Conservation (phyloP, 2,888 invertebrate species). For the Sericinus montela region DNA sequence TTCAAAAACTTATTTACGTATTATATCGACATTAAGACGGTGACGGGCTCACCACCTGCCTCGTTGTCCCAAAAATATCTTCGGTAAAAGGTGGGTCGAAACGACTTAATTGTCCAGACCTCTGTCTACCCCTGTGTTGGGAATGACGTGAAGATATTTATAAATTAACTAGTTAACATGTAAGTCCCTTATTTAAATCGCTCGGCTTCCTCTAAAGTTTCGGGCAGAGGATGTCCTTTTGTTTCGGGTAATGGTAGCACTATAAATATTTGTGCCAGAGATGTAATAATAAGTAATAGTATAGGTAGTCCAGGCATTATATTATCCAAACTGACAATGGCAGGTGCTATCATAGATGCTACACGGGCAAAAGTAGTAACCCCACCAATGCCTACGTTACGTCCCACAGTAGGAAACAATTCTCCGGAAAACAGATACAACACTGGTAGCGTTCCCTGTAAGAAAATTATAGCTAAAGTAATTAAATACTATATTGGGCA, state of each 20-base stretch:
- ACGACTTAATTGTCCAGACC: too few relatives aligned
- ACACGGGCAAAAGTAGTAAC: slow-evolving; percentile 87
- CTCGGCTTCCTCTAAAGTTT: slow-evolving; percentile 75
- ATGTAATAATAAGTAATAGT: slow-evolving; percentile 44
- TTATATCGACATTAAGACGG: too few relatives aligned
- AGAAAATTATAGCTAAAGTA: slow-evolving; percentile 24
- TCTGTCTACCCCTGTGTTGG: too few relatives aligned
- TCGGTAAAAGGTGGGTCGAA: too few relatives aligned
- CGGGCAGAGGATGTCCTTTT: slow-evolving; percentile 64
- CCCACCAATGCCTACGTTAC: slow-evolving; percentile 87
- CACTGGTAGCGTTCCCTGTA: slow-evolving; percentile 76
- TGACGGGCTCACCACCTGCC: too few relatives aligned
- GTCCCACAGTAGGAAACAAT: slow-evolving; percentile 86
- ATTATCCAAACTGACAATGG: slow-evolving; percentile 47
- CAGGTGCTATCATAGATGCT: slow-evolving; percentile 84
- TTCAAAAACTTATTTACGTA: too few relatives aligned
- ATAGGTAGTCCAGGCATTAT: slow-evolving; percentile 47
- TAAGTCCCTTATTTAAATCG: slow-evolving; percentile 26
- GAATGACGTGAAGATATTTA: too few relatives aligned
- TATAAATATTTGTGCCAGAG: slow-evolving; percentile 49
- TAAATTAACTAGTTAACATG: too few relatives aligned
- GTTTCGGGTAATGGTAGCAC: slow-evolving; percentile 67
- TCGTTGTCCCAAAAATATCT: too few relatives aligned
- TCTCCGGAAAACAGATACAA: slow-evolving; percentile 88
- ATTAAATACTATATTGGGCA: too few relatives aligned